Conservation (phyloP, 1,140 invertebrate species). For the Stegodyphus dumicola region DNA sequence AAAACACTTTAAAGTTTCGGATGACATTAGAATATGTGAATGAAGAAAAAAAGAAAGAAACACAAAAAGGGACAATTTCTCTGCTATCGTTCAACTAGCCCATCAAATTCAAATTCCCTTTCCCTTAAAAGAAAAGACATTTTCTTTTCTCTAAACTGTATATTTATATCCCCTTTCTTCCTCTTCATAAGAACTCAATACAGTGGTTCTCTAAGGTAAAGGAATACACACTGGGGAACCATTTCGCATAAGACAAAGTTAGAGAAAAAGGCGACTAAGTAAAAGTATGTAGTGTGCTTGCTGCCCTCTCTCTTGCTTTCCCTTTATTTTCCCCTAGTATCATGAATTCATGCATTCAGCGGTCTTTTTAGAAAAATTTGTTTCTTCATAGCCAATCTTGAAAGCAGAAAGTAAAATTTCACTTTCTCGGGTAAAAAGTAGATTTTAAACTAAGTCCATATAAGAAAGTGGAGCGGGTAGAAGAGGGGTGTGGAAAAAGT, state of each 20-base stretch:
- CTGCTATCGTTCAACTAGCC: conserved; percentile 34
- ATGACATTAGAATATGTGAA: conserved; percentile 56
- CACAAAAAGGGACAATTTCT: conserved; percentile 1
- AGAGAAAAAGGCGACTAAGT: background rate
- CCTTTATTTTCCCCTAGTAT: background rate
- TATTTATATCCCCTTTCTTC: conserved; percentile 48
- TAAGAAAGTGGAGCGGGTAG: conserved; percentile 3
- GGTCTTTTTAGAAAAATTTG: conserved; percentile 48
- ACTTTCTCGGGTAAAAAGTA: conserved; percentile 56
- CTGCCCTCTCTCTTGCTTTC: background rate
- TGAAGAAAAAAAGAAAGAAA: conserved; percentile 2
- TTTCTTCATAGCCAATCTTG: conserved; percentile 44
- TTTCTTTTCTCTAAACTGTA: conserved; percentile 44
- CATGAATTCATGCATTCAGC: conserved; percentile 54
- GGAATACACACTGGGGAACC: conserved; percentile 49
- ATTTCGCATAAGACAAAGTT: conserved; percentile 41
- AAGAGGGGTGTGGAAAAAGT: background rate
- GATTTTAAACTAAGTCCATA: conserved; percentile 60
- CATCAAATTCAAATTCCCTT: conserved; percentile 60
- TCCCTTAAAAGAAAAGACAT: conserved; percentile 18
- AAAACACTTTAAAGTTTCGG: conserved; percentile 61
- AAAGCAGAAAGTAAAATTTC: conserved; percentile 54
- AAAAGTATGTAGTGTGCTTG: conserved; percentile 2
- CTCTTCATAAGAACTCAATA: conserved; percentile 14
- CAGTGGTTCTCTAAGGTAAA: conserved; percentile 44